Evolutionary conservation across 2,888 invertebrate genomes (phyloP), one percentile per base, ranked within the genome.

Genomic region (Aphidius colemani): DNA sequence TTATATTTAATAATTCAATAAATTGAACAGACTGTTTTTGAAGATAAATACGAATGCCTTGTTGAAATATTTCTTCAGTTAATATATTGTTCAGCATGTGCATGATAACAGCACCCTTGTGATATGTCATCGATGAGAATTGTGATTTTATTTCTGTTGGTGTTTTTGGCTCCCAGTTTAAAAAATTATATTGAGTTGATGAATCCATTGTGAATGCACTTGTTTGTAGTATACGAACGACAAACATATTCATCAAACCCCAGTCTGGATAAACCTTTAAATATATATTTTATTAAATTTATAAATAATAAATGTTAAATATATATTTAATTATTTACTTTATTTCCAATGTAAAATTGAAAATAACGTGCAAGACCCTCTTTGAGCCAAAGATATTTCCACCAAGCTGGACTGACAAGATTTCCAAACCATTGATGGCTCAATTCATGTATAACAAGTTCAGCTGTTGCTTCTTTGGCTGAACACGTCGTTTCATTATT

Each of bases 11-110:
- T 9, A 41, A 41, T 48, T 11, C 10, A 10, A 46, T 6, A 46
- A 46, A 46, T 10, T 46, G 3, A 11, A 80, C 84, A 45, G 59
- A 75, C 77, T 72, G 69, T n/a, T 68, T 63, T 11, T 69, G 67
- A 0, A 77, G 59, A 61, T 76, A 78, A 53, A 67, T 72, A 39
- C 68, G 70, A 18, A 80, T 61, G n/a, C 85, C 87, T 6, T 74
- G 74, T 67, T 81, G 77, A 70, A 87, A 85, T 0, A 78, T 77
- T 0, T 72, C 72, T 57, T 84, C 81, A 1, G 85, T 84, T 6
- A 86, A 75, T 65, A 85, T 84, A 65, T 83, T 78, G 49, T 83
- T 78, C 79, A 87, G 82, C 87, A 87, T 87, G 57, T 86, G 76
- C 49, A 88, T 84, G 3, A 88, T 76, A 2, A 85, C 83, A 2